phyloP scores from a whole-genome alignment of 2,888 invertebrate species.

The Hemaris fuciformis region DNA sequence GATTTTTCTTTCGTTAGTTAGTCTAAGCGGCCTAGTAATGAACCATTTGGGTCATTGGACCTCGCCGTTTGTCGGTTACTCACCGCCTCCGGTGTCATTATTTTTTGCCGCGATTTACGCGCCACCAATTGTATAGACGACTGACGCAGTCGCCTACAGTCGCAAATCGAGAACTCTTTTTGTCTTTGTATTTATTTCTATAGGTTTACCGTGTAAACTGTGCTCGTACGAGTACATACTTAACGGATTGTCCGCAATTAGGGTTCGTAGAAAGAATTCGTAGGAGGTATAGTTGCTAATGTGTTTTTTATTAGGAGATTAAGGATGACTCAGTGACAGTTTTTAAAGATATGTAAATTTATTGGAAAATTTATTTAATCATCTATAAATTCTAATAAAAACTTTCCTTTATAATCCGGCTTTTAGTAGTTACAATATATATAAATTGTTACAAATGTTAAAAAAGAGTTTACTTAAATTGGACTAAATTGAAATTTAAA shows the following conservation, averaged over 20 bases:
- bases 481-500: no score
- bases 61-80: slow-evolving; percentile 69
- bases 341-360: not conserved
- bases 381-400: not conserved
- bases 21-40: slow-evolving; percentile 69
- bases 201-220: slow-evolving; percentile 9
- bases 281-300: not conserved
- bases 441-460: no score
- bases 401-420: not conserved
- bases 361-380: not conserved
- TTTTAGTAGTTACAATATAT: no score
- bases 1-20: slow-evolving; percentile 73
- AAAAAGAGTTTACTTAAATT: no score
- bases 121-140: slow-evolving; percentile 57
- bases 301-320: not conserved
- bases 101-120: slow-evolving; percentile 65
- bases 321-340: not conserved
- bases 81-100: slow-evolving; percentile 58
- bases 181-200: slow-evolving; percentile 18
- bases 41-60: slow-evolving; percentile 80
- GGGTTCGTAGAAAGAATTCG: slow-evolving; percentile 6
- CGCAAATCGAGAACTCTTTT: slow-evolving; percentile 42
- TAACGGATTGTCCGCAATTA: slow-evolving; percentile 11
- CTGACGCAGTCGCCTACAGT: slow-evolving; percentile 55
- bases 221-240: slow-evolving; percentile 20